Percentiles rank a stretch among this genome's conserved stretches.
Conservation (phyloP, 2,113 vertebrate genomes). For the Cyprinodon tularosa region DNA sequence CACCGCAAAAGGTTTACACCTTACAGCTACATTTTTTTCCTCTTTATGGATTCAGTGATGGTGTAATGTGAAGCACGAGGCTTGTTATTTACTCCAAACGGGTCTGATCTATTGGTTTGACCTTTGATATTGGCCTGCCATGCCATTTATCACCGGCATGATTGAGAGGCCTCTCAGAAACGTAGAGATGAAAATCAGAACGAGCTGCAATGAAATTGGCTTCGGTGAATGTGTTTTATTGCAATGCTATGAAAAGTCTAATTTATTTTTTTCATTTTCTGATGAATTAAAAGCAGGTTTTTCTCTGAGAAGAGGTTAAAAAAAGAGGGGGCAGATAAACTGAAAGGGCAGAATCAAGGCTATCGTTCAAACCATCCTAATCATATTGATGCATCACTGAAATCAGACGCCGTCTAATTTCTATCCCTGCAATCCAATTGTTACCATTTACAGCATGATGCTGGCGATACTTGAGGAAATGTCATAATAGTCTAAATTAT, state of each 20-base stretch:
- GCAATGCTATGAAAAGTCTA: neutral
- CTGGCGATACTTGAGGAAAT: neutral
- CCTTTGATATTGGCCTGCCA: conserved; percentile 51
- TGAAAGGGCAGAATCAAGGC: neutral
- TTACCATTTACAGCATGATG: neutral
- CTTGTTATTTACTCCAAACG: conserved; percentile 51
- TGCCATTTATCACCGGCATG: conserved; percentile 54
- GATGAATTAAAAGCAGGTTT: neutral
- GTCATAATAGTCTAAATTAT: neutral
- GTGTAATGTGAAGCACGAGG: conserved; percentile 36
- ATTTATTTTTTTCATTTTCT: neutral
- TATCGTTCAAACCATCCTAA: neutral
- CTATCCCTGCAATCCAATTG: too few species aligned
- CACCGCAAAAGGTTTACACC: conserved; percentile 32
- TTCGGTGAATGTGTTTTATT: conserved; percentile 14
- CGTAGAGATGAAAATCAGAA: conserved; percentile 33
- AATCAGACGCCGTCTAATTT: too few species aligned
- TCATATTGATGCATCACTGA: neutral
- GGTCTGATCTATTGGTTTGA: conserved; percentile 63
- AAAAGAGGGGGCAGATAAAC: neutral
- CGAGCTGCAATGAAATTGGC: conserved; percentile 10
- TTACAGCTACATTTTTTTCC: conserved; percentile 45
- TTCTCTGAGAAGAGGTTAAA: neutral
- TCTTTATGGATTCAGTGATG: conserved; percentile 39
- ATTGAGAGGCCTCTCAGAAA: conserved; percentile 47